phyloP scores from a whole-genome alignment of 2,797 vertebrate species.

The Sparus aurata region DNA sequence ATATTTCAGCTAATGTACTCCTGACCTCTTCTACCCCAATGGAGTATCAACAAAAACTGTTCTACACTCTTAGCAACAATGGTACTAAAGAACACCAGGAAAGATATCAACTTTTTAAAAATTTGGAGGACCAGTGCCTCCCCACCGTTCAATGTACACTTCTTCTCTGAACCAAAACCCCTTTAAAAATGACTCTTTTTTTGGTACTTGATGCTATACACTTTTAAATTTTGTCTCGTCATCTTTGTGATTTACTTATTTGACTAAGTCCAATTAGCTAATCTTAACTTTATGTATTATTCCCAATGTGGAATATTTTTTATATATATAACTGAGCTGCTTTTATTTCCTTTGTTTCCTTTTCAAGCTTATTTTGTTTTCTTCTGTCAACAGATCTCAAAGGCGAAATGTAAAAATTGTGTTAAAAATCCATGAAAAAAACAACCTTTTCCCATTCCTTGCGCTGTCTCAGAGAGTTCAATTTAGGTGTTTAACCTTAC shows the following conservation, averaged over 20 bases:
- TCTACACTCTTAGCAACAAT: constrained; percentile 12
- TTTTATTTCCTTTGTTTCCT: background rate
- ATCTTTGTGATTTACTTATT: background rate
- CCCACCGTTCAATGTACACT: background rate
- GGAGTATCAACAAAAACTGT: constrained; percentile 65
- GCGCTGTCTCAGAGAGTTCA: constrained; percentile 47
- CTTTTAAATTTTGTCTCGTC: background rate
- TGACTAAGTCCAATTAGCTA: background rate
- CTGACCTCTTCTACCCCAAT: constrained; percentile 73
- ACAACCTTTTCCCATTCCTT: background rate
- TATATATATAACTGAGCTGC: background rate
- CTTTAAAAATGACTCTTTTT: background rate
- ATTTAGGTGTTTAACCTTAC: constrained; percentile 70
- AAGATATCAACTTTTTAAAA: constrained; percentile 25
- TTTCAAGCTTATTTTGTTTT: background rate
- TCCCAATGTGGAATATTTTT: no score
- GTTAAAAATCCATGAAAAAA: background rate
- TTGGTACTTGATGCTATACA: background rate
- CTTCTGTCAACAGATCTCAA: background rate
- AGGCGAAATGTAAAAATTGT: background rate
- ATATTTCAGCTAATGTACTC: constrained; percentile 83
- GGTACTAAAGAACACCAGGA: constrained; percentile 11
- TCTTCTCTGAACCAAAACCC: background rate
- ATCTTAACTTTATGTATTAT: background rate
- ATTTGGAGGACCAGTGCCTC: background rate